phyloP scores from a whole-genome alignment of 1,140 invertebrate species.

The Portunus trituberculatus region DNA sequence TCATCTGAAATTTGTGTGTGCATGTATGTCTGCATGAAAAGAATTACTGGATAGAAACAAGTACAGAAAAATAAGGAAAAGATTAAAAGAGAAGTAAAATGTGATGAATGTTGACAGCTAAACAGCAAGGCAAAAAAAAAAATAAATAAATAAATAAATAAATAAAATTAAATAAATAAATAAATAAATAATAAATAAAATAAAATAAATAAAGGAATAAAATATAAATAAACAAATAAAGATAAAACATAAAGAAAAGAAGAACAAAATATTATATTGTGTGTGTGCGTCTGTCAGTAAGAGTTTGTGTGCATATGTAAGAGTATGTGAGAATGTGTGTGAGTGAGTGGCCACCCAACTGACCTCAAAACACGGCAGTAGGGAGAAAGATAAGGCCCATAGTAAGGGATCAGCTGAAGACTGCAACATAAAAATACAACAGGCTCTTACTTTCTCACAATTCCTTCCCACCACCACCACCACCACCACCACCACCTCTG shows the following conservation, averaged over 20 bases:
- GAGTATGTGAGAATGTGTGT: neutral
- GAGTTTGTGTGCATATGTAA: too few species aligned
- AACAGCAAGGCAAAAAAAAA: too few species aligned
- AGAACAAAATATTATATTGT: too few species aligned
- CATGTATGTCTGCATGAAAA: neutral
- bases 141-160: too few species aligned
- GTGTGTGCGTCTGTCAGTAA: too few species aligned
- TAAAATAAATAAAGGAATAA: too few species aligned
- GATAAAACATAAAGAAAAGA: too few species aligned
- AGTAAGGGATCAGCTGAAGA: neutral
- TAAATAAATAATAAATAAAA: too few species aligned
- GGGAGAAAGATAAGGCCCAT: neutral
- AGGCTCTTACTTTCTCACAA: neutral
- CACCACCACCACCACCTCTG: too few species aligned
- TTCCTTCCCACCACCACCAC: too few species aligned
- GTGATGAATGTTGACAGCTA: neutral
- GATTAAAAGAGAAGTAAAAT: neutral
- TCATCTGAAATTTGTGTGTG: neutral
- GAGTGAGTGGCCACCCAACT: neutral
- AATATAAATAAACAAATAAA: too few species aligned
- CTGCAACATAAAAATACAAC: neutral
- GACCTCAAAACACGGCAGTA: neutral
- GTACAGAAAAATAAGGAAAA: neutral
- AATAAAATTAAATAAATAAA: too few species aligned
- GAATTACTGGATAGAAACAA: neutral